A percentile compares a stretch with the other conserved stretches of the same genome.
These are phyloP conservation scores for Aythya baeri DNA, from an alignment of 2,113 vertebrate genomes.

Conservation along the genomic window DNA sequence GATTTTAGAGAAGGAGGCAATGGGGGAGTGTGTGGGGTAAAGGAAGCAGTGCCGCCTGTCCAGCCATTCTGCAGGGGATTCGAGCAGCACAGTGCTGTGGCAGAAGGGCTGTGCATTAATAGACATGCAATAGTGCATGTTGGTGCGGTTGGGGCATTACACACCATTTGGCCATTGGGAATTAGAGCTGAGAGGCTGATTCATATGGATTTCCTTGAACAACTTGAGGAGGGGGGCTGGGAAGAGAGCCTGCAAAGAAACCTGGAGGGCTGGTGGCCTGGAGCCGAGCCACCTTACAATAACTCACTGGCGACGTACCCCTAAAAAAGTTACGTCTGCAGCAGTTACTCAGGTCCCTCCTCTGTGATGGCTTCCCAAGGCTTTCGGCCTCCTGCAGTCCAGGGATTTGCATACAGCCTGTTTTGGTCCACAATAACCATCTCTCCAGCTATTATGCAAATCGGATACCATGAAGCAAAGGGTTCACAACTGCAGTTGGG, in stretches of 20 bases:
- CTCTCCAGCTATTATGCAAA: conserved; percentile 8
- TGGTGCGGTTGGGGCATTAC: neutral
- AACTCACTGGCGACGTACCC: neutral
- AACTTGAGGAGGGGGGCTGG: fast-evolving
- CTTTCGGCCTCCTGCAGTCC: neutral
- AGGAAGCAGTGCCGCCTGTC: neutral
- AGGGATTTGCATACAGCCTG: neutral
- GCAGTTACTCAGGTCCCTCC: neutral
- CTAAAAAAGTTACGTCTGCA: neutral
- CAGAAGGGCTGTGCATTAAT: neutral
- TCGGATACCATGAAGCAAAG: neutral
- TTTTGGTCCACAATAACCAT: neutral
- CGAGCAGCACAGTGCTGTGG: neutral
- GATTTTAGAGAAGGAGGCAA: neutral
- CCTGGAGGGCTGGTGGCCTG: neutral
- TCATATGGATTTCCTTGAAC: neutral
- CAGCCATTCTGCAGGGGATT: neutral
- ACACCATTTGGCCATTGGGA: neutral
- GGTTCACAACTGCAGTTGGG: neutral
- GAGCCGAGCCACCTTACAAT: neutral
- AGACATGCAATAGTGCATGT: neutral
- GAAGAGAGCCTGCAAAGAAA: neutral
- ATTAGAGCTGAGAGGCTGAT: neutral
- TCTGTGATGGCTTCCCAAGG: neutral
- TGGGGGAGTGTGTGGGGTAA: neutral